Base-by-base conservation (phyloP, 2,888 invertebrate genomes). In the Leistus spinibarbis region DNA sequence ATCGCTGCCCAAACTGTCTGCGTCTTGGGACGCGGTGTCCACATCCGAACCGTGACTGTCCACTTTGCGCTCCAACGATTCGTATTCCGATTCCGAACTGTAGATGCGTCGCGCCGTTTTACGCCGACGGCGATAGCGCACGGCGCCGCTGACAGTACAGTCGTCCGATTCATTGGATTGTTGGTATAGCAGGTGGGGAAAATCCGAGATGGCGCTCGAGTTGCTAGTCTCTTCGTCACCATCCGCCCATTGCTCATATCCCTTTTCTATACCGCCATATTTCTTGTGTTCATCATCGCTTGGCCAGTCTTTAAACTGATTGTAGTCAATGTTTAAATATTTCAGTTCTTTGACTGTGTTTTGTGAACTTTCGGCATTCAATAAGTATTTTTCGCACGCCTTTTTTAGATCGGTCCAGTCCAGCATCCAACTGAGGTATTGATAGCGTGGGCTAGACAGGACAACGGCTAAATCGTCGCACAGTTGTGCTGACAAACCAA, bases 381-480 rank as follows among this genome's bases (percentile, higher is more conserved):
- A 86, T 53, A 90, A 81, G 80, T 90, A 90, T 78, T 87, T 85
- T 76, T 88, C 86, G 82, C 90, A 91, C n/a, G 89, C 82, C n/a
- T 83, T 80, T 70, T 87, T 87, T 69, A 90, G 82, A 78, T 90
- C 88, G 60, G 83, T 83, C 90, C 91, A 91, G 53, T 88, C 87
- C 10, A 91, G 86, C 71, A 90, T 88, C 93, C 93, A 94, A 4
- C 90, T 91, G 1, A 94, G 86, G 62, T 91, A 89, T 81, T 93
- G 92, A 78, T 92, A 90, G 65, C 94, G 86, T 0, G 92, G 92
- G 79, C 92, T 91, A 66, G 91, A 91, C 16, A 93, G 84, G 74
- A 93, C 88, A 4, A 92, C 91, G 1, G 91, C 89, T 17, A 94
- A 85, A 83, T 93, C 93, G 82, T 92, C 91, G 81, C 91, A 90